Base-by-base conservation (phyloP, 1,140 invertebrate species). In the Drosophila ercepeae region DNA sequence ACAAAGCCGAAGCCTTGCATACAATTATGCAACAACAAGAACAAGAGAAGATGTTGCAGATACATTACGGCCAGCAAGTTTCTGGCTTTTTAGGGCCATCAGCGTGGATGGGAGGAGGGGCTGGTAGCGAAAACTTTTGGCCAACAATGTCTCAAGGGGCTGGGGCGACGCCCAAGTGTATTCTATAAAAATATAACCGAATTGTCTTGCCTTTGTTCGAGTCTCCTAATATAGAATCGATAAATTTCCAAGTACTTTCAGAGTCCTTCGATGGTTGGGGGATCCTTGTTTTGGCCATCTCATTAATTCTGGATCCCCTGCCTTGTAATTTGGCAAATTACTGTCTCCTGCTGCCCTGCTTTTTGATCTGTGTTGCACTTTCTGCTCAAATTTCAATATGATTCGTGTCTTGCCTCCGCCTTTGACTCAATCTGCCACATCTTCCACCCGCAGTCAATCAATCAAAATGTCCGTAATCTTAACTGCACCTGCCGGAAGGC, bases 1-100 rank as follows among this genome's bases (percentile, higher is more conserved):
- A 49, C 32, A 64, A 29, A 41, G 34, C 23, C 32, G 1, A 44
- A 44, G 19, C 54, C 45, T 36, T 25, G 59, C 59, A 42, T 32
- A 53, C 59, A 63, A 64, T 69, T 69, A 48, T 53, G 44, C 50
- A 61, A 50, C 49, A 61, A 48, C 49, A 58, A 46, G 36, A 61
- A 48, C 49, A 58, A 46, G 36, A 53, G 51, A 70, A 52, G 7
- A 63, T 52, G 63, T 50, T 65, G 60, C 36, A 51, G 58, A 65
- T 52, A 64, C 34, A 42, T 52, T 52, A 27, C 54, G 29, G 21
- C 9, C 19, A 29, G 25, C 19, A 36, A 42, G 16, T 41, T 42
- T 42, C 2, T 14, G 39, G 16, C 29, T 8, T 7, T 27, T n/a
- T n/a, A n/a, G n/a, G n/a, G 25, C 6, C 25, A 27, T 5, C 6